Base-by-base conservation (phyloP, 2,888 invertebrate species). In the Conistra vaccinii region DNA sequence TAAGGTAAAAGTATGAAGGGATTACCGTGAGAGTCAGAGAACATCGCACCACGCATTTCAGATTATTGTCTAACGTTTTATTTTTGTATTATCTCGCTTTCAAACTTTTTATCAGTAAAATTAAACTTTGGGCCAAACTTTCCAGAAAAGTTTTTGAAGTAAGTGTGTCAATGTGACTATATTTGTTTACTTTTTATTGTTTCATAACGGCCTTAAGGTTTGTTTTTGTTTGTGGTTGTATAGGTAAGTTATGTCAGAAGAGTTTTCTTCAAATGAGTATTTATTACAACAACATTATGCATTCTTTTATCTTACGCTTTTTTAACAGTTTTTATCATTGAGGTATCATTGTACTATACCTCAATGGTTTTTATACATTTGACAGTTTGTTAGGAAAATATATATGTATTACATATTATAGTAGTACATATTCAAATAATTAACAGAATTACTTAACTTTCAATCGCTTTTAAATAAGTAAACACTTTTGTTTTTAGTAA, bases 101-200 rank as follows among this genome's bases (percentile, higher is more conserved):
- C 53, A 86, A 91, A 89, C 84, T 89, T 90, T 90, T 85, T 71
- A 62, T 78, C 73, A 73, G 70, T 75, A 76, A 82, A 85, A 82
- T 78, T 69, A 88, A 90, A 89, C 86, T 90, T 87, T 76, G 42
- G 29, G 63, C 58, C 85, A 91, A 93, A 92, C 87, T 91, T 91
- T 88, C 80, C 78, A 79, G 81, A 89, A 89, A 91, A 90, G 86
- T 90, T 91, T 87, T 87, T 88, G 88, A 89, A 87, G 89, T 89
- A 87, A 76, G 75, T 84, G 78, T 92, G 93, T 93, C 93, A 93
- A 89, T 86, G 73, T 90, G 90, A 88, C 88, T 85, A 84, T 84
- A 88, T 84, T 84, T 80, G 72, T 76, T 66, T 80, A 83, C 80
- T 87, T 85, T 84, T 90, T 88, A 81, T 79, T 84, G 78, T 86